These are phyloP conservation scores for Sigmodon hispidus DNA, from an alignment of 2,113 vertebrate species.

Conservation along the genomic window DNA sequence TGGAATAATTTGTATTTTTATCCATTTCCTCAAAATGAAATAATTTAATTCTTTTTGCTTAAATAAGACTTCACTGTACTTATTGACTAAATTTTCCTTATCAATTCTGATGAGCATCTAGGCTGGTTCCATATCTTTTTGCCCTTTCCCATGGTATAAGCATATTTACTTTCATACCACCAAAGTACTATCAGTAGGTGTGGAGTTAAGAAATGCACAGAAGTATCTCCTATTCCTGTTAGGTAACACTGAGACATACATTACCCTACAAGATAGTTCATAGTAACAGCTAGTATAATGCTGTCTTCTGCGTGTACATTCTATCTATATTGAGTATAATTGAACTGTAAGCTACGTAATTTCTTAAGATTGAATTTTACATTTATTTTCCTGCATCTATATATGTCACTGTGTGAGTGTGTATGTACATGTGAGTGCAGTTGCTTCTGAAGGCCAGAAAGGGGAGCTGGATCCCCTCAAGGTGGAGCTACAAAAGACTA, in stretches of 20 bases:
- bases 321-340: not conserved
- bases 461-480: not conserved
- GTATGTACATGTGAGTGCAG: too few relatives aligned
- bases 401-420: not conserved
- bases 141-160: not conserved
- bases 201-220: not conserved
- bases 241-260: not conserved
- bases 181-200: not conserved
- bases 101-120: not conserved
- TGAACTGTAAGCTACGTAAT: not conserved
- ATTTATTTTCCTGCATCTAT: not conserved
- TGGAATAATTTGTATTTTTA: not conserved
- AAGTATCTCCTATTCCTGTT: not conserved
- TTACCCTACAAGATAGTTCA: not conserved
- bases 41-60: not conserved
- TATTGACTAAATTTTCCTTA: not conserved
- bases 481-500: not conserved
- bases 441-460: not conserved
- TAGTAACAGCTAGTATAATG: not conserved
- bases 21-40: not conserved
- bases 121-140: not conserved
- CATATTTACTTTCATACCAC: not conserved
- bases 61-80: not conserved
- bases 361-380: too few relatives aligned
- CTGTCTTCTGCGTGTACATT: not conserved